phyloP scores from a whole-genome alignment of 2,888 invertebrate species.

The Lasioglossum zephyrum region DNA sequence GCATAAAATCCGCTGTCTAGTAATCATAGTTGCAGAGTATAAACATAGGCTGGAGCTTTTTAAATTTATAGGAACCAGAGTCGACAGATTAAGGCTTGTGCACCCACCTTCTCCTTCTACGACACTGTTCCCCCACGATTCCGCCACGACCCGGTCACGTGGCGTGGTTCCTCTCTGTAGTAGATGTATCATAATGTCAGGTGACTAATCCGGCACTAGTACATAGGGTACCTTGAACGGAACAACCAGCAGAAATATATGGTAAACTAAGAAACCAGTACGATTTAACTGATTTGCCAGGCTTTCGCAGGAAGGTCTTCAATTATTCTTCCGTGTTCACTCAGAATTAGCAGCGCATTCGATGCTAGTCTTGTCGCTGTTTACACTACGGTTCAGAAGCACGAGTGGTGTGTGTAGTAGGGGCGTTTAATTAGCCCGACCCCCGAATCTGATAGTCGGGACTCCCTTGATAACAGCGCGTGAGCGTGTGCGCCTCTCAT shows the following conservation, averaged over 20 bases:
- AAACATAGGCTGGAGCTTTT: too few relatives aligned
- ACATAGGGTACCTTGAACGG: too few relatives aligned
- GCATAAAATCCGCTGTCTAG: too few relatives aligned
- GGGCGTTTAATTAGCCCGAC: constrained; percentile 38
- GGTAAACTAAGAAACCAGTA: neutral
- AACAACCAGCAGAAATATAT: neutral
- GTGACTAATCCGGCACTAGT: too few relatives aligned
- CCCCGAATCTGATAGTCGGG: constrained; percentile 23
- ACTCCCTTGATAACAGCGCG: constrained; percentile 3
- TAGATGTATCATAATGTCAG: too few relatives aligned
- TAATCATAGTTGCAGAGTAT: too few relatives aligned
- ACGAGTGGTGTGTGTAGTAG: neutral
- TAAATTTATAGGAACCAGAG: too few relatives aligned
- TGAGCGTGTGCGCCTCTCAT: neutral
- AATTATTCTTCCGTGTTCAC: constrained; percentile 6
- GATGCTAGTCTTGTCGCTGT: neutral
- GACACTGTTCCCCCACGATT: too few relatives aligned
- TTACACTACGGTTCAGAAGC: neutral
- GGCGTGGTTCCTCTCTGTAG: too few relatives aligned
- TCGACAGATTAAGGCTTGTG: too few relatives aligned
- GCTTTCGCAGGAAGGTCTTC: neutral
- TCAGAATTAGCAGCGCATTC: neutral
- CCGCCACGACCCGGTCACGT: too few relatives aligned
- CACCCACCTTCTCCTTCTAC: too few relatives aligned
- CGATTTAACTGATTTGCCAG: neutral